A percentile compares a stretch with the other conserved stretches of the same genome.
phyloP scores from a whole-genome alignment of 2,888 invertebrate species.

The Chalcosyrphus nemorum region DNA sequence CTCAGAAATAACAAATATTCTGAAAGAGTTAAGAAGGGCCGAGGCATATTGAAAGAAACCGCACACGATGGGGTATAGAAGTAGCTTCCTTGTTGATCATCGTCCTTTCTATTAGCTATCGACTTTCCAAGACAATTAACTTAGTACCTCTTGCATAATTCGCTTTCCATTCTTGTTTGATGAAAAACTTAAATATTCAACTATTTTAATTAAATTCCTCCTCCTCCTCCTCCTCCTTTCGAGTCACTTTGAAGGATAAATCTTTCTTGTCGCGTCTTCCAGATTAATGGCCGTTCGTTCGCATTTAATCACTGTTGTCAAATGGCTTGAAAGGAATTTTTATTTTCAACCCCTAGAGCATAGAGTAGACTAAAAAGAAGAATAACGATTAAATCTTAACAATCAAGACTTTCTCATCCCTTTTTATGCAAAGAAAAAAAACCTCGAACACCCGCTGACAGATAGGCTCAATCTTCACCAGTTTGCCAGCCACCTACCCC shows the following conservation, averaged over 20 bases:
- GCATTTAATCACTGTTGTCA: conserved; percentile 19
- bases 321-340: not conserved
- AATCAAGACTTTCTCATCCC: not conserved
- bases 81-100: too few relatives aligned
- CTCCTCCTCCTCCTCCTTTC: not conserved
- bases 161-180: too few relatives aligned
- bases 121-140: too few relatives aligned
- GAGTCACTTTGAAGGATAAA: not conserved
- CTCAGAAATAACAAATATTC: too few relatives aligned
- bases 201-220: not conserved
- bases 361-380: not conserved
- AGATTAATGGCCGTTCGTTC: conserved; percentile 12
- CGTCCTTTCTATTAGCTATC: too few relatives aligned
- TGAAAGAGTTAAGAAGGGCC: too few relatives aligned
- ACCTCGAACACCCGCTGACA: conserved; percentile 1
- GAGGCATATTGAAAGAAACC: too few relatives aligned
- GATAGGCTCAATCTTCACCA: not conserved
- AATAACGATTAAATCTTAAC: not conserved
- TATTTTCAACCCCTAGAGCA: not conserved
- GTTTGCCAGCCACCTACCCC: not conserved
- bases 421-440: not conserved
- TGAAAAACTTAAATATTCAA: not conserved
- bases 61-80: too few relatives aligned
- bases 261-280: not conserved
- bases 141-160: too few relatives aligned